A percentile compares a stretch with the other conserved stretches of the same genome.
Evolutionary conservation across 2,797 vertebrate genomes (phyloP).

Genomic region (Lithobates pipiens): DNA sequence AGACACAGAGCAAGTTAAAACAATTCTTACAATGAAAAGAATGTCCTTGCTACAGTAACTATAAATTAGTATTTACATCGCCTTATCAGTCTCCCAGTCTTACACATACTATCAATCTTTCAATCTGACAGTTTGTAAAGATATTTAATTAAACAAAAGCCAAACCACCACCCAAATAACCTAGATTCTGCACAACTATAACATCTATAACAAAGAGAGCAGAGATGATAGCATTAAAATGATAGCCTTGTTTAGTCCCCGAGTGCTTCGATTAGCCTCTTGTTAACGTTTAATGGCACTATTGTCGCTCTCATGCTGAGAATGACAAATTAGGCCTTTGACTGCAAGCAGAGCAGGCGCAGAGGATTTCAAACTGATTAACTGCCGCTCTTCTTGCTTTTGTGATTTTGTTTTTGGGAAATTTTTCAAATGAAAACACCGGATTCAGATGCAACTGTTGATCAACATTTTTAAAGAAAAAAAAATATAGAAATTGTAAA

Average conservation of each 20-base stretch:
- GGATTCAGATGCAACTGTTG: constrained; percentile 72
- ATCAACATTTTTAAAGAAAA: constrained; percentile 71
- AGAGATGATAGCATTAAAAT: constrained; percentile 52
- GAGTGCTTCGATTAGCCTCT: constrained; percentile 64
- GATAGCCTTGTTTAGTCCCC: constrained; percentile 40
- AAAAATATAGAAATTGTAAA: background rate
- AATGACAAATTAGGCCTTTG: constrained; percentile 56
- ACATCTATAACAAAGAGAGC: background rate
- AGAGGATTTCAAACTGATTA: constrained; percentile 70
- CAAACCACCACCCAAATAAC: background rate
- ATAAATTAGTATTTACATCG: constrained; percentile 3
- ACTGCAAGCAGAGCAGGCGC: constrained; percentile 54
- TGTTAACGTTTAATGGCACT: constrained; percentile 56
- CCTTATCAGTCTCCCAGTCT: background rate
- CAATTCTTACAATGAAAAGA: background rate
- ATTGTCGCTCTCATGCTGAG: constrained; percentile 33
- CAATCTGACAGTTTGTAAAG: background rate
- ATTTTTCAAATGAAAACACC: constrained; percentile 69
- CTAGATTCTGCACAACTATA: background rate
- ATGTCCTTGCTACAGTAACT: constrained; percentile 7
- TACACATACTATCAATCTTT: background rate
- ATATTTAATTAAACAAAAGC: constrained; percentile 4
- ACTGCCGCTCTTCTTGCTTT: constrained; percentile 71
- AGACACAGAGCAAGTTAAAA: constrained; percentile 30
- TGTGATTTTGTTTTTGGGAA: constrained; percentile 72